Evolutionary conservation across 2,113 vertebrate genomes (phyloP), one percentile per base, ranked within the genome.

Genomic region (Ammodytes dubius): DNA sequence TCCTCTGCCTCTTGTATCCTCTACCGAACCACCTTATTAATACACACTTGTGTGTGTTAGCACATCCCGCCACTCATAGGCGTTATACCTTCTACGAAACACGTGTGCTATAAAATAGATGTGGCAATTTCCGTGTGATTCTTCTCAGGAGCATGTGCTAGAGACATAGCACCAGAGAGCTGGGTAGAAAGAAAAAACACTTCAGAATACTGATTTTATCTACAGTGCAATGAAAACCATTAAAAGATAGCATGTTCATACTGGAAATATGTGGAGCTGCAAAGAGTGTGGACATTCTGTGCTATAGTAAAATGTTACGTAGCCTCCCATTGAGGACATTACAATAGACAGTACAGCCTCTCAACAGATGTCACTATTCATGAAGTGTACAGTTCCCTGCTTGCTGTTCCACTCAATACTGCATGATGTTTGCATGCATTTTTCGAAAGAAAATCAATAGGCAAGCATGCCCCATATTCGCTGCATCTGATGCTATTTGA

Each of bases 161-260:
- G 9, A 74, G 37, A 54, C 49, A 40, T 37, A 54, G 47, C 7
- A 76, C 37, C 46, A 53, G 19, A 57, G 58, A 74, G 9, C 13
- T 14, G 35, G 27, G 17, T 10, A 56, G 57, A 11, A 27, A 7
- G 63, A n/a, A 54, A 13, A 74, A 58, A 37, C 14, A 76, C 52
- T 45, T 52, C n/a, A 40, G 61, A 37, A 37, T 6, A 40, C 52
- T 43, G 74, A 84, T 75, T 72, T 73, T 74, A 86, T 87, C 83
- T 81, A 17, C 43, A 46, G 53, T 47, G 65, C 46, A 73, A 52
- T 59, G 40, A 65, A 68, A 49, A 39, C 15, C 8, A n/a, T 66
- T 57, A 59, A 7, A 57, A 50, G 35, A 82, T 57, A 53, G 39
- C 27, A 70, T 46, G 45, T 81, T 45, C 47, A 73, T 66, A 19